Conservation (phyloP, 2,113 vertebrate genomes). For the Aptenodytes forsteri region DNA sequence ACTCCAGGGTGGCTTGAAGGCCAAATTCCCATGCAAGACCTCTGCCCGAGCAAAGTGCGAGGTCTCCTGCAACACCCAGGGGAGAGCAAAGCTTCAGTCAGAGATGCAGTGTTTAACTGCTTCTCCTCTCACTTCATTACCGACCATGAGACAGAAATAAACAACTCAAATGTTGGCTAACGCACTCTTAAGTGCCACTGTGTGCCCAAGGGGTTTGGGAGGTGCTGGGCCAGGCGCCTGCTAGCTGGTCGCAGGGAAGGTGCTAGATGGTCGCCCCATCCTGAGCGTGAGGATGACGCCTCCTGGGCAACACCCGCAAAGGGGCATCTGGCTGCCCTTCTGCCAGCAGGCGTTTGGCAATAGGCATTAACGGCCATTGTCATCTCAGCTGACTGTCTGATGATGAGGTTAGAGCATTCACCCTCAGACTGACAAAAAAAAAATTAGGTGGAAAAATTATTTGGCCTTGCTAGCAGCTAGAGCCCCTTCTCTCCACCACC, state of each 20-base stretch:
- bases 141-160: not conserved
- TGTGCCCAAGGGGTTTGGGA: not conserved
- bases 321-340: not conserved
- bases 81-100: not conserved
- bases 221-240: not conserved
- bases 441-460: not conserved
- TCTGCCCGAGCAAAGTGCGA: fast-evolving
- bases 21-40: not conserved
- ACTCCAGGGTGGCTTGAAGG: not conserved
- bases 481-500: not conserved
- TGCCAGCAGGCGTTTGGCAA: not conserved
- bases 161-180: not conserved
- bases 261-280: fast-evolving
- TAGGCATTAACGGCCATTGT: fast-evolving
- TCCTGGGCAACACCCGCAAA: not conserved
- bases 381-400: not conserved
- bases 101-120: not conserved
- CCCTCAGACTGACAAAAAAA: not conserved
- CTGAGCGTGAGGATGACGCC: not conserved
- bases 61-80: not conserved
- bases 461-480: not conserved
- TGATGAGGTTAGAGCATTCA: not conserved
- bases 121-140: not conserved
- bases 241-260: not conserved
- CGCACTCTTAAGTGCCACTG: fast-evolving